Conservation (phyloP, 2,888 invertebrate genomes). For the Diarsia mendica region DNA sequence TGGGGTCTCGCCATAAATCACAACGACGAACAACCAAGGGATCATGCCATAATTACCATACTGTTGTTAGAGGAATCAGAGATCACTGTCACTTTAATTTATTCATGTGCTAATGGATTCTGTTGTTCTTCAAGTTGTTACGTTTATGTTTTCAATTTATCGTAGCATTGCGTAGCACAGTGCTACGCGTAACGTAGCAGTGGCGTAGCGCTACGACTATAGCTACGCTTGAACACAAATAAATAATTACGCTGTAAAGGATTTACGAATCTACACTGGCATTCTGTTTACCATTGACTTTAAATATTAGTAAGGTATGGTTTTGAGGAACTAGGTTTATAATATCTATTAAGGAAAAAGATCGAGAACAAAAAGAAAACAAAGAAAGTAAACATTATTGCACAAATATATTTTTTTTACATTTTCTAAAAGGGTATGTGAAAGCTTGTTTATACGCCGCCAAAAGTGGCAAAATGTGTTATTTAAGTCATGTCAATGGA, state of each 20-base stretch:
- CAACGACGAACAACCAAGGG: slow-evolving; percentile 27
- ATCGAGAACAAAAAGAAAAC: not conserved
- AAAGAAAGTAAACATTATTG: not conserved
- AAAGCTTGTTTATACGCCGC: too few relatives aligned
- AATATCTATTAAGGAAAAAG: not conserved
- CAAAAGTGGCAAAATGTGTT: slow-evolving; percentile 3
- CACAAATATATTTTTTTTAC: not conserved
- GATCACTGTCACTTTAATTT: slow-evolving; percentile 23
- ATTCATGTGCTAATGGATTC: slow-evolving; percentile 20
- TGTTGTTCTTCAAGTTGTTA: not conserved
- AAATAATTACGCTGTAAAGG: not conserved
- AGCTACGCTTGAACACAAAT: not conserved
- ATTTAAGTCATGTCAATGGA: not conserved
- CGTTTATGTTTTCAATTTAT: not conserved
- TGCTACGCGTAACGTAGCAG: not conserved
- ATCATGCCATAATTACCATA: slow-evolving; percentile 35
- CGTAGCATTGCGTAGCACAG: slow-evolving; percentile 19
- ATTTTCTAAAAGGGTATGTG: not conserved
- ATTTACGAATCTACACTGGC: not conserved
- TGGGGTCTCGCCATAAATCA: slow-evolving; percentile 39
- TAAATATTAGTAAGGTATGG: not conserved
- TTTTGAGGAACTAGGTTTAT: not conserved
- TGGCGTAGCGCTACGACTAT: slow-evolving; percentile 8
- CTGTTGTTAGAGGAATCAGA: slow-evolving; percentile 26
- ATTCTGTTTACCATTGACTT: not conserved